Conservation (phyloP, 1,140 invertebrate genomes). For the Brachionus paranguensis region DNA sequence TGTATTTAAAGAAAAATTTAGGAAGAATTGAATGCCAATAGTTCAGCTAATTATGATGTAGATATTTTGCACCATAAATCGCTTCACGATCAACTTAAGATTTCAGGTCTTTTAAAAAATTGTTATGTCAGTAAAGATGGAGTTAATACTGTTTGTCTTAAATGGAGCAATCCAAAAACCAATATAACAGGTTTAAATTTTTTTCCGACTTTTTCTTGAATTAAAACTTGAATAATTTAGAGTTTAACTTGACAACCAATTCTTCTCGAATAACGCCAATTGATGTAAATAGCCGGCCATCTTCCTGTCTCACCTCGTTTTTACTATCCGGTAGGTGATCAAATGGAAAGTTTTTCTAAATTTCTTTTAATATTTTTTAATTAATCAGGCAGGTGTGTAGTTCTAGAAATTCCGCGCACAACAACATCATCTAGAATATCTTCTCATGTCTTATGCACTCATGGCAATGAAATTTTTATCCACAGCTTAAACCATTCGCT, state of each 20-base stretch:
- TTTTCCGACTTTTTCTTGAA: background rate
- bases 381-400: slow-evolving; percentile 65
- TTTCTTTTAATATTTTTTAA: background rate
- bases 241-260: slow-evolving; percentile 44
- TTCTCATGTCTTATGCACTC: slow-evolving; percentile 83
- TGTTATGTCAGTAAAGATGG: slow-evolving; percentile 56
- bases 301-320: slow-evolving; percentile 92
- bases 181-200: slow-evolving; percentile 62
- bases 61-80: slow-evolving; percentile 81
- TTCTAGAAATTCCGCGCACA: slow-evolving; percentile 85
- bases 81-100: slow-evolving; percentile 72
- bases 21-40: slow-evolving; percentile 95
- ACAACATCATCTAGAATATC: slow-evolving; percentile 73
- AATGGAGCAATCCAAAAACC: slow-evolving; percentile 87
- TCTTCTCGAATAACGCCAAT: slow-evolving; percentile 86
- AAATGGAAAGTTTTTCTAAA: background rate
- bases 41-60: slow-evolving; percentile 94
- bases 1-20: slow-evolving; percentile 42
- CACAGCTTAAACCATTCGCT: slow-evolving; percentile 73
- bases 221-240: background rate
- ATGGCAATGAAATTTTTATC: slow-evolving; percentile 92
- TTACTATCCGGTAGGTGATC: slow-evolving; percentile 72
- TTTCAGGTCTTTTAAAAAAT: slow-evolving; percentile 49
- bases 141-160: slow-evolving; percentile 73
- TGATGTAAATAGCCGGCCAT: slow-evolving; percentile 85